Base-by-base conservation (phyloP, 2,113 vertebrate genomes). In the Lutjanus erythropterus region DNA sequence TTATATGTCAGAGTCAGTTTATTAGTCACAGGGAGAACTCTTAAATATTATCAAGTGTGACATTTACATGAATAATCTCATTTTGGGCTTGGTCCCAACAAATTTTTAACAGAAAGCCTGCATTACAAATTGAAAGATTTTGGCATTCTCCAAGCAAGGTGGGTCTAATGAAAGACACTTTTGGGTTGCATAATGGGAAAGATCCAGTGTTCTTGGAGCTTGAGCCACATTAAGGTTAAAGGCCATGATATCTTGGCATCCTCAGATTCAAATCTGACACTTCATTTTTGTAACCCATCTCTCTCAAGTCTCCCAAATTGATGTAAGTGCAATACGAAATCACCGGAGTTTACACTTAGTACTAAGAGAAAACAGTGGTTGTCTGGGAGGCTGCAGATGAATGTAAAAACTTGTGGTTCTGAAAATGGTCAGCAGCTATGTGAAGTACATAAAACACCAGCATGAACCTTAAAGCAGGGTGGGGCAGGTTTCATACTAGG, bases 381-480 rank as follows among this genome's bases (percentile, higher is more conserved):
- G 7, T 35, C 33, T 35, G 33, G 33, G 23, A 41, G 31, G 31
- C 11, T 25, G 46, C 10, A 35, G 33, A 25, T 25, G 15, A 55
- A 41, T 55, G 5, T 53, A 29, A 53, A 64, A 56, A 44, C 7
- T 35, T 7, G 33, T 35, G 31, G 56, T 37, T 37, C 11, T 9
- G 4, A 10, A 58, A 35, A 16, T 56, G 18, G 18, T 21, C 31
- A 21, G 10, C 37, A 41, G 37, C 3, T 8, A 15, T 5, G 37
- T 37, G 6, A 37, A 59, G 56, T 37, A 6, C 4, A n/a, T 6
- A 6, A 59, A 59, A 59, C 19, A 59, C 18, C 18, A 37, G 56
- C 7, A n/a, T 62, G 37, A 42, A 42, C 23, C 27, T 66, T 47
- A n/a, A n/a, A 67, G 64, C 11, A 67, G 65, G 29, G 31, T 49